A percentile compares a stretch with the other conserved stretches of the same genome.
phyloP scores from a whole-genome alignment of 2,888 invertebrate species.

The Archips xylosteana region DNA sequence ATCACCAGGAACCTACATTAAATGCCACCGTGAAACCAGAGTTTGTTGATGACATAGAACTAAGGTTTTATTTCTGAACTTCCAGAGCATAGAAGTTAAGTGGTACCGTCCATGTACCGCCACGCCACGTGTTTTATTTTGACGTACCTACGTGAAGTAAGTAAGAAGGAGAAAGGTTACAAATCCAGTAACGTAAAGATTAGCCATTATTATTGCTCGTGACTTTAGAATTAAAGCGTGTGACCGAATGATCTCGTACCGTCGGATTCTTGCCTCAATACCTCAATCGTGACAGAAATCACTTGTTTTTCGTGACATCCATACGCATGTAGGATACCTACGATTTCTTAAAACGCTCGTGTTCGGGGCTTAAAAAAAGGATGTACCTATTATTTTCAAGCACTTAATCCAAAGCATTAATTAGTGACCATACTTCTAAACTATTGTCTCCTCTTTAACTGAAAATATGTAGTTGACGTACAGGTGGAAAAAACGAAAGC shows the following conservation, averaged over 20 bases:
- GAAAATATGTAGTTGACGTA: background rate
- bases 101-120: too few relatives aligned
- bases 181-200: background rate
- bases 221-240: conserved; percentile 40
- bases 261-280: conserved; percentile 56
- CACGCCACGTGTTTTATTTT: too few relatives aligned
- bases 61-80: too few relatives aligned
- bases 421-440: background rate
- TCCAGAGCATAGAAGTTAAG: too few relatives aligned
- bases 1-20: too few relatives aligned
- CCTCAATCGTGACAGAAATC: conserved; percentile 52
- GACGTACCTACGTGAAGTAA: too few relatives aligned
- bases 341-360: background rate
- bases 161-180: too few relatives aligned
- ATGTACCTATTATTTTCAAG: background rate
- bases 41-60: too few relatives aligned
- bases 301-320: conserved; percentile 44
- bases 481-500: too few relatives aligned
- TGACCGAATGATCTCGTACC: conserved; percentile 54
- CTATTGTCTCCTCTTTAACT: too few relatives aligned
- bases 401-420: background rate
- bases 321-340: background rate
- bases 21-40: too few relatives aligned
- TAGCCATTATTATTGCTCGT: background rate
- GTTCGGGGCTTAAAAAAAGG: background rate